Evolutionary conservation across 2,888 invertebrate genomes (phyloP).

Genomic region (Cephalotes varians): DNA sequence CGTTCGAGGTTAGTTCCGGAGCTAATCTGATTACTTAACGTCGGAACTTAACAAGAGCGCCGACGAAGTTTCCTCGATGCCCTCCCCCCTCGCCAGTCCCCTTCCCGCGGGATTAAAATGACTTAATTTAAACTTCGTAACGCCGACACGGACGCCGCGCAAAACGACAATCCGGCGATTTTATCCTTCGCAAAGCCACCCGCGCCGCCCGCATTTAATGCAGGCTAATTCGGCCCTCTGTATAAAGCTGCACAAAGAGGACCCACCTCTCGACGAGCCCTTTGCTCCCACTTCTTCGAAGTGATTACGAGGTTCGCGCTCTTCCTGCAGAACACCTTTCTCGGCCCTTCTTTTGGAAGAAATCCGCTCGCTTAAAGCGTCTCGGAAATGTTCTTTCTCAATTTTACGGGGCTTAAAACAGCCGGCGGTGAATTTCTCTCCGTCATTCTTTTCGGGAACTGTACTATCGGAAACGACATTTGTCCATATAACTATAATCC

Average conservation of each 20-base stretch:
- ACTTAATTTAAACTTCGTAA: constrained; percentile 74
- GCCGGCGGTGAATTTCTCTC: neutral
- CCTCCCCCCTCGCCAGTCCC: neutral
- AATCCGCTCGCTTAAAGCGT: neutral
- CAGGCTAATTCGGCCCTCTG: constrained; percentile 52
- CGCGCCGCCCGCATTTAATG: constrained; percentile 59
- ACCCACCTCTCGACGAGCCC: neutral
- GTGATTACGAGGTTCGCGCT: constrained; percentile 41
- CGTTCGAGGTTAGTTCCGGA: constrained; percentile 70
- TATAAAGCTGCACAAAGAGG: constrained; percentile 33
- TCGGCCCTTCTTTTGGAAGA: neutral
- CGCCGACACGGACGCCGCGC: constrained; percentile 58
- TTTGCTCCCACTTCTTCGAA: constrained; percentile 5
- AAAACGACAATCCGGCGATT: constrained; percentile 68
- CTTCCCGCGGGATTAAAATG: constrained; percentile 70
- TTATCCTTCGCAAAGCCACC: constrained; percentile 60
- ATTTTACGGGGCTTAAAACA: neutral
- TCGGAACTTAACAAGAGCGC: constrained; percentile 71
- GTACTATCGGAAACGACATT: neutral
- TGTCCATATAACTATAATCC: neutral
- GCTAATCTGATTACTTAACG: constrained; percentile 76
- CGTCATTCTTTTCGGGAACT: neutral
- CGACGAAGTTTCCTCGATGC: constrained; percentile 62
- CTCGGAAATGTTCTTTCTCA: neutral
- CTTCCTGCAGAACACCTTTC: neutral